A percentile compares a stretch with the other conserved stretches of the same genome.
Conservation (phyloP, 2,113 vertebrate genomes). For the Amblyornis subalaris region DNA sequence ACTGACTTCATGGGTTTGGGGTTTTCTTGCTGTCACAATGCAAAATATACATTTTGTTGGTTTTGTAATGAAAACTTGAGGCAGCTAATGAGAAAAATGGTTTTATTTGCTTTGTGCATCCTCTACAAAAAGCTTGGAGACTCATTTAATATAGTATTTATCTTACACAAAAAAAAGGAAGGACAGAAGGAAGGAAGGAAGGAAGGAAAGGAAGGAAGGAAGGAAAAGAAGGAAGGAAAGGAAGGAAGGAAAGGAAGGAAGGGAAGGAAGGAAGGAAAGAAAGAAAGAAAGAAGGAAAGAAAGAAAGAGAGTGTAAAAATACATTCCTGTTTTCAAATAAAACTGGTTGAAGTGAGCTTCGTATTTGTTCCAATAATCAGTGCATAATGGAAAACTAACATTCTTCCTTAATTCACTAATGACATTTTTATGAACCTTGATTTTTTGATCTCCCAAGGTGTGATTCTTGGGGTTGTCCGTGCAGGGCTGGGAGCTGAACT, state of each 20-base stretch:
- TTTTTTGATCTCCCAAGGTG: not conserved
- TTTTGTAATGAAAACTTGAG: not conserved
- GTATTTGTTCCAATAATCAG: not conserved
- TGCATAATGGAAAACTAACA: not conserved
- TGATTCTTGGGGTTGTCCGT: not conserved
- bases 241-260: no score
- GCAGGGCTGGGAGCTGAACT: not conserved
- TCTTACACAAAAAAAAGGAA: not conserved
- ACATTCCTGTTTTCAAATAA: not conserved
- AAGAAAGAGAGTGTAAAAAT: no score
- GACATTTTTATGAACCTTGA: not conserved
- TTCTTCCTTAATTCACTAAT: not conserved
- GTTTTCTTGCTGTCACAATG: not conserved
- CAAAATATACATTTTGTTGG: not conserved
- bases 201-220: no score
- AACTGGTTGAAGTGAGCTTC: not conserved
- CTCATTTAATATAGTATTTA: not conserved
- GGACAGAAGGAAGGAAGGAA: no score
- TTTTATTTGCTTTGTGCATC: not conserved
- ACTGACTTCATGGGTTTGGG: not conserved
- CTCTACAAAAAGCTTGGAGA: not conserved
- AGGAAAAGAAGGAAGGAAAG: no score
- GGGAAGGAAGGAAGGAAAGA: no score
- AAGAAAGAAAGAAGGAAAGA: no score
- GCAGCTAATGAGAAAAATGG: not conserved